A percentile compares a stretch with the other conserved stretches of the same genome.
phyloP scores from a whole-genome alignment of 2,113 vertebrate genomes.

The Etia nguti region DNA sequence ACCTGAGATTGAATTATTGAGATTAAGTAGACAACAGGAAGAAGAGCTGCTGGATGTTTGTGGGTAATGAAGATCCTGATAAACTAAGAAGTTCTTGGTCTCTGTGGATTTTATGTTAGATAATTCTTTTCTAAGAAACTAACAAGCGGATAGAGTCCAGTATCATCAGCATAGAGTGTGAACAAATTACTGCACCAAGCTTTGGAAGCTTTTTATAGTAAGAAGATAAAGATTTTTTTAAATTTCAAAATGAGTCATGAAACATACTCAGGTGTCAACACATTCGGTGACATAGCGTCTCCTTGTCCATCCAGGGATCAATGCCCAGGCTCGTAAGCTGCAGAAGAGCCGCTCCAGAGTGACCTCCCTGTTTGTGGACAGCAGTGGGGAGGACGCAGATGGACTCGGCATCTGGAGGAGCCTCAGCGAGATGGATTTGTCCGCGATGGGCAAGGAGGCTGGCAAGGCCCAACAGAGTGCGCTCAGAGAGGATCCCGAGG shows the following conservation, averaged over 20 bases:
- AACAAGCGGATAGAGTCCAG: neutral
- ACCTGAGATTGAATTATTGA: neutral
- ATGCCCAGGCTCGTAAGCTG: slow-evolving; percentile 69
- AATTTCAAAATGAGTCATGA: neutral
- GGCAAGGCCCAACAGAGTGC: slow-evolving; percentile 5
- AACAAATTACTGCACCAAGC: neutral
- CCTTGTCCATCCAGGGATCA: slow-evolving; percentile 56
- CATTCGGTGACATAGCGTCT: neutral
- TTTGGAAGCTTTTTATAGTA: neutral
- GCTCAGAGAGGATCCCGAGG: slow-evolving; percentile 52
- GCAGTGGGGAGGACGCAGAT: slow-evolving; percentile 48
- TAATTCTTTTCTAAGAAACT: neutral
- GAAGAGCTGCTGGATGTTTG: neutral
- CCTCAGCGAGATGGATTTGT: slow-evolving; percentile 75
- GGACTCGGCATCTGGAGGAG: slow-evolving; percentile 71
- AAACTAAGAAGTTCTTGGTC: neutral
- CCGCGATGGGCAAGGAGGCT: slow-evolving; percentile 58
- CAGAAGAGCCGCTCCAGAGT: slow-evolving; percentile 68
- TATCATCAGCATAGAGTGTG: neutral
- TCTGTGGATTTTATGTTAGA: rapidly evolving
- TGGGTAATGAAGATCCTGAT: neutral
- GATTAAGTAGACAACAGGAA: neutral
- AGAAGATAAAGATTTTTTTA: neutral
- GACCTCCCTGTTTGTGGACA: slow-evolving; percentile 72
- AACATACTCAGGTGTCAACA: neutral